A percentile compares a stretch with the other conserved stretches of the same genome.
phyloP scores from a whole-genome alignment of 2,888 invertebrate species.

The Drosophila anceps region DNA sequence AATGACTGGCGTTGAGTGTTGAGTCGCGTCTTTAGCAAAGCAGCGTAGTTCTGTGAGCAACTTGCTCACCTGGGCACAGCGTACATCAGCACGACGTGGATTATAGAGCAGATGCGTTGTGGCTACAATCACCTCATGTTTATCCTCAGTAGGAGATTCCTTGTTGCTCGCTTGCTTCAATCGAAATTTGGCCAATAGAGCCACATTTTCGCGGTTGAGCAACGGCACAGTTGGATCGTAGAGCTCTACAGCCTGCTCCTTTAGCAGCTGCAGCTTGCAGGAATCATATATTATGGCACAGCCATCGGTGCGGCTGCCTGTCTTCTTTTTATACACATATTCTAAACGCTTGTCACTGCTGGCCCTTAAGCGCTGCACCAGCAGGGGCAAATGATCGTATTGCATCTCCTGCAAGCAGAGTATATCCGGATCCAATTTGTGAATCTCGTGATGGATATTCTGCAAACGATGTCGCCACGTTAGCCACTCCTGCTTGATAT shows the following conservation, averaged over 20 bases:
- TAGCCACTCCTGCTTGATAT: constrained; percentile 87
- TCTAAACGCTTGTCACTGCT: constrained; percentile 88
- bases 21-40: constrained; percentile 87
- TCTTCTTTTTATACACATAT: constrained; percentile 93
- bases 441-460: constrained; percentile 86
- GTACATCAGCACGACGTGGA: constrained; percentile 94
- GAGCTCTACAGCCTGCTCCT: constrained; percentile 90
- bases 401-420: constrained; percentile 94
- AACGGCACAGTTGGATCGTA: constrained; percentile 84
- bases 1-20: constrained; percentile 89
- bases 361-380: constrained; percentile 57
- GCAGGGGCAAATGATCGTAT: constrained; percentile 88
- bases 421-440: constrained; percentile 86
- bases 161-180: constrained; percentile 81
- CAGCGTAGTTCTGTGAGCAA: constrained; percentile 94
- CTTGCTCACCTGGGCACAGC: constrained; percentile 94
- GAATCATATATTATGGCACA: constrained; percentile 94
- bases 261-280: constrained; percentile 88
- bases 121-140: constrained; percentile 90
- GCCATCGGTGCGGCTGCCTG: constrained; percentile 93
- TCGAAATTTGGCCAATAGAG: constrained; percentile 90
- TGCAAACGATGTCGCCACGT: constrained; percentile 90
- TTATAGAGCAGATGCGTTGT: constrained; percentile 98
- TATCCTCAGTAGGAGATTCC: constrained; percentile 51
- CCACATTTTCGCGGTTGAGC: constrained; percentile 95